Evolutionary conservation across 64 coral and sea anemone species (phyloP), one percentile per base, ranked within the genome.

Genomic region (Montipora cactus): DNA sequence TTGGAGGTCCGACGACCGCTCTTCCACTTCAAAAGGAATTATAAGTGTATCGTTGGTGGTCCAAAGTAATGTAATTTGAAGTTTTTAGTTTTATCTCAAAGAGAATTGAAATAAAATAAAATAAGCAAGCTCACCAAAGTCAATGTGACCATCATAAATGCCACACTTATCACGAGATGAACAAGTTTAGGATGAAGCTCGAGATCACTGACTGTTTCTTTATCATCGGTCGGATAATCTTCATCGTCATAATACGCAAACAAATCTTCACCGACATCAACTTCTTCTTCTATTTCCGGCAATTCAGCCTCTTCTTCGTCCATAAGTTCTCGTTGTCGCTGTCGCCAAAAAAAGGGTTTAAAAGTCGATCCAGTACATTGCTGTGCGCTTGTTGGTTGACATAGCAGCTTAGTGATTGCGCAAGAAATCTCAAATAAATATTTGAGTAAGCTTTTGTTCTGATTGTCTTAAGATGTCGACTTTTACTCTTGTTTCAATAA

Each of bases 141-240:
- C 0, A 86, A 71, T 6, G 14, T 72, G 5, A 86, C 18, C 62
- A 73, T 0, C 82, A 71, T 71, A 8, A 86, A 49, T 1, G 18
- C 62, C 7, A 72, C 46, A 25, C 82, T 71, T 12, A 86, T 12
- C 18, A 86, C 16, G 2, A 86, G 82, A 11, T 66, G 82, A 22
- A 86, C n/a, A 5, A 86, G 82, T 22, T 86, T 86, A n/a, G 82
- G 82, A 49, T 86, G 62, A 50, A 86, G 19, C 8, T 69, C 44
- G 47, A 71, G 4, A 68, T 22, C 66, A 8, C 4, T 2, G 4
- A 20, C 18, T 49, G 47, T 13, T n/a, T 72, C 66, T n/a, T 86
- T 86, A 21, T 72, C 64, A 10, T 71, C 9, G 46, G 53, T 8
- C 53, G 18, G 14, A 49, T 14, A 71, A 12, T 48, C 66, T 0